These are phyloP conservation scores for Ecliptopera silaceata DNA, from an alignment of 2,888 invertebrate genomes.

Conservation along the genomic window DNA sequence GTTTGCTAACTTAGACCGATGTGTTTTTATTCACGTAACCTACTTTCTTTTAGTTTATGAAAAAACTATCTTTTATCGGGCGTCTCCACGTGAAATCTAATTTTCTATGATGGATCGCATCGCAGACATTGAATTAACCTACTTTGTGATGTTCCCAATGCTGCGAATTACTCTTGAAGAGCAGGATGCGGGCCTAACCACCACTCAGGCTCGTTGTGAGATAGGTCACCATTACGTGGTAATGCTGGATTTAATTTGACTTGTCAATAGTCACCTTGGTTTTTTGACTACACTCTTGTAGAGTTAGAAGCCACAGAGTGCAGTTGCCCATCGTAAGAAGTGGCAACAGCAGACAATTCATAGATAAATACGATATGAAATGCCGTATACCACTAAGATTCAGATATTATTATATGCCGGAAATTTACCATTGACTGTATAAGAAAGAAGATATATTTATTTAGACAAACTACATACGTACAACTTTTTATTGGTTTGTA, in stretches of 20 bases:
- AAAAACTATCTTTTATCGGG: not conserved
- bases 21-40: not conserved
- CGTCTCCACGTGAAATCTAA: constrained; percentile 4
- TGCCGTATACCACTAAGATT: too few relatives aligned
- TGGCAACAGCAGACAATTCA: too few relatives aligned
- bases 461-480: too few relatives aligned
- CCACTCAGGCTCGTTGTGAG: constrained; percentile 19
- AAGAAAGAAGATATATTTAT: too few relatives aligned
- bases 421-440: too few relatives aligned
- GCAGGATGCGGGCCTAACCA: constrained; percentile 25
- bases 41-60: not conserved
- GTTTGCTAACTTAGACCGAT: too few relatives aligned
- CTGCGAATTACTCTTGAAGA: constrained; percentile 13
- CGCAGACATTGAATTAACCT: constrained; percentile 13
- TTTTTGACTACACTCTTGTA: too few relatives aligned
- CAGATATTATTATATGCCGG: too few relatives aligned
- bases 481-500: too few relatives aligned
- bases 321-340: too few relatives aligned
- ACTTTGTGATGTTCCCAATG: constrained; percentile 7
- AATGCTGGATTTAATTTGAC: not conserved
- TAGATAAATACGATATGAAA: too few relatives aligned
- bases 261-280: constrained; percentile 7
- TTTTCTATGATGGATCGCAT: constrained; percentile 6
- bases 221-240: constrained; percentile 2
- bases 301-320: too few relatives aligned